Evolutionary conservation across 2,888 invertebrate genomes (phyloP).

Genomic region (Lasioglossum leucozonium): DNA sequence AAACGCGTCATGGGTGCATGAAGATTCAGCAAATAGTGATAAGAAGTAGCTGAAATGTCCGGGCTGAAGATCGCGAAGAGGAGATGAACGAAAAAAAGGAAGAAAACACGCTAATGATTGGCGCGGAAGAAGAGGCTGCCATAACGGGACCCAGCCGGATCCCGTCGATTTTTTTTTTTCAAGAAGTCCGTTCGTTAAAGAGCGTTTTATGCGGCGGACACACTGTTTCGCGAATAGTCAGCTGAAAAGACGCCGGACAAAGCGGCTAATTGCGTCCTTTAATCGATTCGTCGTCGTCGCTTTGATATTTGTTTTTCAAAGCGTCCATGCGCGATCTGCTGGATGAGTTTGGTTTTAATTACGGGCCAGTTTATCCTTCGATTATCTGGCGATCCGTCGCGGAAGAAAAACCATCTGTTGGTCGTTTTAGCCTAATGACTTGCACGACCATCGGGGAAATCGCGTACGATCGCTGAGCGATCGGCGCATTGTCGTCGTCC

Average conservation of each 20-base stretch:
- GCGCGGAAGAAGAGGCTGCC: slow-evolving; percentile 30
- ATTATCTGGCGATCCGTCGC: slow-evolving; percentile 52
- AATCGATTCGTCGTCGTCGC: slow-evolving; percentile 59
- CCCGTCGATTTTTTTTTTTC: slow-evolving; percentile 48
- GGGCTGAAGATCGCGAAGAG: slow-evolving; percentile 22
- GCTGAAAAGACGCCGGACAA: slow-evolving; percentile 54
- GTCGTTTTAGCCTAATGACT: slow-evolving; percentile 67
- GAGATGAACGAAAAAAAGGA: slow-evolving; percentile 25
- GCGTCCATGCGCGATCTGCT: slow-evolving; percentile 52
- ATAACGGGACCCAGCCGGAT: slow-evolving; percentile 43
- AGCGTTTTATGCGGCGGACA: slow-evolving; percentile 50
- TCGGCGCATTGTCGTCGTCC: slow-evolving; percentile 17
- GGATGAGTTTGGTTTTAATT: slow-evolving; percentile 73
- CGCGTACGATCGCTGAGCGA: slow-evolving; percentile 20
- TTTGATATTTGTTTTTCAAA: slow-evolving; percentile 68
- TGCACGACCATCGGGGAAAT: slow-evolving; percentile 59
- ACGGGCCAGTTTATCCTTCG: slow-evolving; percentile 66
- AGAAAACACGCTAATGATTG: slow-evolving; percentile 52
- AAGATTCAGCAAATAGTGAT: slow-evolving; percentile 13
- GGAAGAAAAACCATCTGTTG: slow-evolving; percentile 35
- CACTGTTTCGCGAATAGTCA: slow-evolving; percentile 55
- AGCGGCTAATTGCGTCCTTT: slow-evolving; percentile 62
- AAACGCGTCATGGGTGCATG: background rate
- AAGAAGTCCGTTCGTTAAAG: slow-evolving; percentile 52
- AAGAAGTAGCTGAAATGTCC: background rate